Base-by-base conservation (phyloP, 2,797 vertebrate species). In the Pitangus sulphuratus region DNA sequence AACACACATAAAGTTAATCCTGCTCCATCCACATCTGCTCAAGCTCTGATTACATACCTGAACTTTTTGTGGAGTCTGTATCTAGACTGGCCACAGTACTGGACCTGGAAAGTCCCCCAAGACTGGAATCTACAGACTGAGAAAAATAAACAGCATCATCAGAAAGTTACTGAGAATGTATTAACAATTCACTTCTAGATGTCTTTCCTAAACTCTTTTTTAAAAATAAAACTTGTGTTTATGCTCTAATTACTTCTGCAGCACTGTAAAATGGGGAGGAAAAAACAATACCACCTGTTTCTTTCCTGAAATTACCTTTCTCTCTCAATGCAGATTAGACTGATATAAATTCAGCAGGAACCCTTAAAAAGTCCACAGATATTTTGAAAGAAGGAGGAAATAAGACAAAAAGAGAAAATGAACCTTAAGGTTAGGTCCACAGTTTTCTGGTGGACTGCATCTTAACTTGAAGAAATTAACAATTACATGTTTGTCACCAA, bases 41-140 rank as follows among this genome's bases (percentile, higher is more conserved):
- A n/a, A 81, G 42, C 57, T 82, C 74, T 40, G n/a, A 37, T 86
- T 42, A 89, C 84, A 33, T 97, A 99, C 99, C 99, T 98, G 99
- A 99, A 97, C 99, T 99, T 97, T 99, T 99, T 12, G 99, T 99
- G 66, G 99, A 99, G 92, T 99, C 99, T 12, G 99, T 99, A 88
- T 99, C 99, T 4, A 99, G 98, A 95, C 99, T 99, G 95, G 99
- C 99, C 45, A 99, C 99, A 4, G 99, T 99, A 97, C 99, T 99
- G 60, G 99, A 99, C 78, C 99, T 98, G 61, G 99, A 99, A 35
- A 99, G 98, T 11, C 99, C 99, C 70, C 99, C 99, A 39, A 99
- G 98, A 95, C 99, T 99, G 96, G 99, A 99, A 92, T 99, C 99
- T 72, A 99, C 99, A 84, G 99, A 99, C 99, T 99, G 84, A 61